Conservation (phyloP, 1,140 invertebrate genomes). For the Zaprionus africanus region DNA sequence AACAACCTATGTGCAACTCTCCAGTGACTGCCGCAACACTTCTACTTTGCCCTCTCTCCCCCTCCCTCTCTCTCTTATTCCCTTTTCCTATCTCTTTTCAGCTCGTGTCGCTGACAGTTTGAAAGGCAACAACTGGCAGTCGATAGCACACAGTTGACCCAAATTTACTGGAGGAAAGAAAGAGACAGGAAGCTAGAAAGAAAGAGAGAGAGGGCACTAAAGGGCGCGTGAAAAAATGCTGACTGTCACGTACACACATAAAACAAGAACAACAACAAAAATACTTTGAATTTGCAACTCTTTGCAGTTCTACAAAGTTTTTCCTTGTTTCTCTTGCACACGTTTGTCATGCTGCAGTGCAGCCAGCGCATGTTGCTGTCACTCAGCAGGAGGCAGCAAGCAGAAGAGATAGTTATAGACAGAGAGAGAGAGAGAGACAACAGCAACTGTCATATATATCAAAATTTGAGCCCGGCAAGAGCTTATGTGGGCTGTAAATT, state of each 20-base stretch:
- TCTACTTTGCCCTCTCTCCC: conserved; percentile 19
- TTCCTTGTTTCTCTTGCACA: conserved; percentile 13
- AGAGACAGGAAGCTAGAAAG: neutral
- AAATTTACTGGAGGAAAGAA: conserved; percentile 36
- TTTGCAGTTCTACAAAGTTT: conserved; percentile 27
- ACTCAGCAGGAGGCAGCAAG: conserved; percentile 13
- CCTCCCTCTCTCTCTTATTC: neutral
- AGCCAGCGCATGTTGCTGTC: conserved; percentile 69
- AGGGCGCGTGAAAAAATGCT: conserved; percentile 30
- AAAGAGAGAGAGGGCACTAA: neutral
- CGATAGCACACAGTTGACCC: conserved; percentile 81
- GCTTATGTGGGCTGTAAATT: conserved; percentile 22
- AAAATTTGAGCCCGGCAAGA: conserved; percentile 27
- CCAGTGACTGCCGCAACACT: conserved; percentile 61
- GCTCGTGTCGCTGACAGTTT: conserved; percentile 64
- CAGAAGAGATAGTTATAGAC: conserved; percentile 1
- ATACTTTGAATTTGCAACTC: conserved; percentile 43
- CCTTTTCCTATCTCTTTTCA: conserved; percentile 1
- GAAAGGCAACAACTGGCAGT: conserved; percentile 69
- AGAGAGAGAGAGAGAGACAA: conserved; percentile 12
- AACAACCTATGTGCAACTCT: conserved; percentile 54
- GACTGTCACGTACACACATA: conserved; percentile 58
- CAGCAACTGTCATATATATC: conserved; percentile 58
- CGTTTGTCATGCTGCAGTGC: conserved; percentile 64
- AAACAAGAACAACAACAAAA: conserved; percentile 18